These are phyloP conservation scores for Acanthoscelides obtectus DNA, from an alignment of 2,888 invertebrate genomes.

Conservation along the genomic window DNA sequence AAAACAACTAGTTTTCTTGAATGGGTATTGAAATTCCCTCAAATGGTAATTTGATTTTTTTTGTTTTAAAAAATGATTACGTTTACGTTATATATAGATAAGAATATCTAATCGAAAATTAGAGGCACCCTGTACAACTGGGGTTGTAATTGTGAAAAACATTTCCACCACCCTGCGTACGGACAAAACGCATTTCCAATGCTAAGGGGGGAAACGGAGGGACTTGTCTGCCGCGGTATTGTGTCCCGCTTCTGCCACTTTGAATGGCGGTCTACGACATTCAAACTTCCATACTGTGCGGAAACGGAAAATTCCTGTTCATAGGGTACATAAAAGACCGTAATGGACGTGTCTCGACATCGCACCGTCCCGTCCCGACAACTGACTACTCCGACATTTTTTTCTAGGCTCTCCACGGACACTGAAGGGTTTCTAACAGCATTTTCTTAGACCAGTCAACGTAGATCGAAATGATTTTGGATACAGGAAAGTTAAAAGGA, in stretches of 20 bases:
- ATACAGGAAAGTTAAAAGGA: too few relatives aligned
- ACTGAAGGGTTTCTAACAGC: neutral
- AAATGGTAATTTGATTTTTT: too few relatives aligned
- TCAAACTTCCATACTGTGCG: neutral
- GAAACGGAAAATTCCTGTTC: neutral
- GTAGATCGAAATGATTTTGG: too few relatives aligned
- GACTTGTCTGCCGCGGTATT: neutral
- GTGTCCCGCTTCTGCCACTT: too few relatives aligned
- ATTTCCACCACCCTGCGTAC: neutral
- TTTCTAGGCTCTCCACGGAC: neutral
- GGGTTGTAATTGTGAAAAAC: neutral
- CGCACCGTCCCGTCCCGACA: neutral
- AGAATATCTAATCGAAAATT: neutral
- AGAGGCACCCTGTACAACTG: neutral
- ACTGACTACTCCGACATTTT: neutral
- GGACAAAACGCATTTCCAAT: neutral
- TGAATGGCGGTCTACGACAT: neutral
- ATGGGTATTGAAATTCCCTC: too few relatives aligned
- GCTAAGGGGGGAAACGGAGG: neutral
- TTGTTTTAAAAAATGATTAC: too few relatives aligned
- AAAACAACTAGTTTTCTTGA: too few relatives aligned
- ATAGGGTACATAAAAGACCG: neutral
- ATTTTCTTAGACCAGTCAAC: neutral
- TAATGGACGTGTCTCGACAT: neutral
- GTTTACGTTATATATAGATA: too few relatives aligned